phyloP scores from a whole-genome alignment of 2,113 vertebrate genomes.

The Pavo muticus region DNA sequence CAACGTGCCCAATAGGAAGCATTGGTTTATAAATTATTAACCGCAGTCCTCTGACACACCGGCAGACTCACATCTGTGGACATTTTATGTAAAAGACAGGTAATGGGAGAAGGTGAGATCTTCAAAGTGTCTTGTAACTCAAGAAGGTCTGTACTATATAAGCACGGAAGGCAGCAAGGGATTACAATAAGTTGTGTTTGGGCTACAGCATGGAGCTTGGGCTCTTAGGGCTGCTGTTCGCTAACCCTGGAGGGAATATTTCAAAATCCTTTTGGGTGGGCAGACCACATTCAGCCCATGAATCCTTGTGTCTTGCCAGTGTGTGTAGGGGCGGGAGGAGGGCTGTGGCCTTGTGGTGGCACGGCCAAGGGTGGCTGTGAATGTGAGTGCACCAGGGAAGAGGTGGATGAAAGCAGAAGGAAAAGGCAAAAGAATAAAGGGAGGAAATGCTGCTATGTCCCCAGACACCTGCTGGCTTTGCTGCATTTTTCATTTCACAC shows the following conservation, averaged over 20 bases:
- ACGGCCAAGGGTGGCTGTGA: background rate
- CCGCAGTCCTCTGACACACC: constrained; percentile 68
- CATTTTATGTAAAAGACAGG: constrained; percentile 82
- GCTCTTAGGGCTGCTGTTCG: constrained; percentile 49
- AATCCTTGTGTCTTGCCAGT: background rate
- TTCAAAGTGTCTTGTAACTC: constrained; percentile 83
- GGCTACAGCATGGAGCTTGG: constrained; percentile 55
- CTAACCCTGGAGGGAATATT: constrained; percentile 13
- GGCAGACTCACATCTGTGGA: constrained; percentile 80
- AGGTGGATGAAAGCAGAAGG: background rate
- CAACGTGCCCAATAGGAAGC: constrained; percentile 49
- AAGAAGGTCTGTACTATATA: constrained; percentile 75
- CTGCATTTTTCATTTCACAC: background rate
- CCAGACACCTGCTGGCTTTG: background rate
- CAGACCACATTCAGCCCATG: background rate
- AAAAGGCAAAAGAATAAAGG: background rate
- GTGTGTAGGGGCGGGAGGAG: background rate
- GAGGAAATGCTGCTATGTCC: background rate
- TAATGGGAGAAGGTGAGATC: constrained; percentile 85
- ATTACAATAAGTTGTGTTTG: constrained; percentile 75
- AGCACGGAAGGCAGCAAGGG: constrained; percentile 78
- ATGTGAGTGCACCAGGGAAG: background rate
- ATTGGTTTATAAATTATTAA: constrained; percentile 78
- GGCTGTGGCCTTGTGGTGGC: fast-evolving
- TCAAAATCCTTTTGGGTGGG: background rate